Conservation (phyloP, 2,797 vertebrate species). For the Sphenopsis melanotis region DNA sequence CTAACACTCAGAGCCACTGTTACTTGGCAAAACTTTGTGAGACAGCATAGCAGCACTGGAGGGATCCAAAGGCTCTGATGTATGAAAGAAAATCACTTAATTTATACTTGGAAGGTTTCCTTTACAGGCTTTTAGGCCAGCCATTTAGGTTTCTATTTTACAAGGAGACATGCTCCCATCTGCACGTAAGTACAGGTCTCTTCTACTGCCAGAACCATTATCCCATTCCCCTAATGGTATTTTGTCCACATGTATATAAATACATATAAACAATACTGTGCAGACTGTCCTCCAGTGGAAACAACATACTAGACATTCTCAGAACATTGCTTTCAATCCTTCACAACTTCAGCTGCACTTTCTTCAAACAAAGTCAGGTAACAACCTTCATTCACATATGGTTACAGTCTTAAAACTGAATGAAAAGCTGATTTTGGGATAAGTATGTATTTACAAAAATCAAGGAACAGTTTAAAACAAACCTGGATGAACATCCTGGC, state of each 20-base stretch:
- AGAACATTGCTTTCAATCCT: not conserved
- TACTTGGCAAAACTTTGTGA: not conserved
- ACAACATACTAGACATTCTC: not conserved
- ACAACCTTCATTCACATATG: not conserved
- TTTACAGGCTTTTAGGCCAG: not conserved
- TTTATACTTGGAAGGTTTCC: not conserved
- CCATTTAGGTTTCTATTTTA: not conserved
- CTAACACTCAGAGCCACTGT: not conserved
- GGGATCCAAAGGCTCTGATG: not conserved
- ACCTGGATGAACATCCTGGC: not conserved
- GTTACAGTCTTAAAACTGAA: not conserved
- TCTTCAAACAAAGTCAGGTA: not conserved
- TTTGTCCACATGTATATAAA: not conserved
- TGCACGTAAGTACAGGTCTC: not conserved
- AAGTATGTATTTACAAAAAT: not conserved
- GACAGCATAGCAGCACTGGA: not conserved
- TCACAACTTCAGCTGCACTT: not conserved
- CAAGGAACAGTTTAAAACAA: not conserved
- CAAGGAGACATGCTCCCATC: not conserved
- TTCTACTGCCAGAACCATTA: not conserved
- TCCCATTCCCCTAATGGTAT: not conserved
- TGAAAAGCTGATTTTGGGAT: not conserved
- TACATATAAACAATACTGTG: not conserved
- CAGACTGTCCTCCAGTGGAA: not conserved
- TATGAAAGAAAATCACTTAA: not conserved